Evolutionary conservation across 2,888 invertebrate genomes (phyloP).

Genomic region (Nomada ferruginata): DNA sequence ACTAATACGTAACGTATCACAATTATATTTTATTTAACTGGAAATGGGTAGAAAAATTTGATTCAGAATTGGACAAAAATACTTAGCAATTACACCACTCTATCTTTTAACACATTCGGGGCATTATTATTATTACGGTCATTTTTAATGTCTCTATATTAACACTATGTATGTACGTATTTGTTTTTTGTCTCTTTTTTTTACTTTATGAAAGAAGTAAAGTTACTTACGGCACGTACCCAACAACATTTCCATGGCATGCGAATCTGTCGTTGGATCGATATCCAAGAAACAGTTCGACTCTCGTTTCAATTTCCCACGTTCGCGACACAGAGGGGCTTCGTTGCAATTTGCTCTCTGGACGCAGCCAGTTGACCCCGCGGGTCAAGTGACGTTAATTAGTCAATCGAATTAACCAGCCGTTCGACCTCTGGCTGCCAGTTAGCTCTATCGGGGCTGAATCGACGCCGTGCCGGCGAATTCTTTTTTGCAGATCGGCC

Average conservation of each 20-base stretch:
- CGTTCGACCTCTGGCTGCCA: slow-evolving; percentile 64
- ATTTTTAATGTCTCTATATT: too few relatives aligned
- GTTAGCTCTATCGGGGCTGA: slow-evolving; percentile 38
- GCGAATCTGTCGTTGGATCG: neutral
- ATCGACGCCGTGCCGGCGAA: slow-evolving; percentile 32
- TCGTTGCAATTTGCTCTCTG: slow-evolving; percentile 58
- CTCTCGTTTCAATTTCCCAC: slow-evolving; percentile 63
- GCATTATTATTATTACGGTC: too few relatives aligned
- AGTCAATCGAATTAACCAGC: slow-evolving; percentile 75
- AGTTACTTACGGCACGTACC: too few relatives aligned
- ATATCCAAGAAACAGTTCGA: neutral
- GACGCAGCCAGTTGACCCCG: slow-evolving; percentile 65
- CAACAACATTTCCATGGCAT: neutral
- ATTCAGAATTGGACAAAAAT: too few relatives aligned
- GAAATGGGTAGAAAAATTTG: too few relatives aligned
- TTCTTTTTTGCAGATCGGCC: slow-evolving; percentile 87
- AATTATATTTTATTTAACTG: too few relatives aligned
- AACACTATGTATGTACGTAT: too few relatives aligned
- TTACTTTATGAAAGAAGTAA: too few relatives aligned
- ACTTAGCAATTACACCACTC: too few relatives aligned
- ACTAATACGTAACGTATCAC: too few relatives aligned
- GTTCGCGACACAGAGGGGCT: slow-evolving; percentile 65
- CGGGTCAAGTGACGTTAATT: slow-evolving; percentile 78
- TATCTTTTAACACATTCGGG: too few relatives aligned
- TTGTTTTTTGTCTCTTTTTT: too few relatives aligned